These are phyloP conservation scores for Bruchidius siliquastri DNA, from an alignment of 2,888 invertebrate species.

Conservation along the genomic window DNA sequence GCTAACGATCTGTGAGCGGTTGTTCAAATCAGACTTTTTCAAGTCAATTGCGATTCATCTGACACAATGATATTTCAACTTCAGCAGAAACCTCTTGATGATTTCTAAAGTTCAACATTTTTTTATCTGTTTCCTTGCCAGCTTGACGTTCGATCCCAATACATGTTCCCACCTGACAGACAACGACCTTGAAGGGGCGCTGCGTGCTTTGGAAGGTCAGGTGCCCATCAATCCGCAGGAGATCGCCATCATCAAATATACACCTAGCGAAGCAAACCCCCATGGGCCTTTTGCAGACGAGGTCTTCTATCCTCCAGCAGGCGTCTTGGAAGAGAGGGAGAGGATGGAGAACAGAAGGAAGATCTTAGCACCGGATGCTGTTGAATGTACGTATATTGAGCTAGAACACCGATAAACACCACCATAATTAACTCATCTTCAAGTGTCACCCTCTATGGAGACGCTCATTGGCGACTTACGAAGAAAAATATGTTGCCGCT, in stretches of 20 bases:
- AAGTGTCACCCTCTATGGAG: too few relatives aligned
- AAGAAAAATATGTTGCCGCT: too few relatives aligned
- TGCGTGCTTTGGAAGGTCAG: constrained; percentile 51
- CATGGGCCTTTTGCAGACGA: constrained; percentile 73
- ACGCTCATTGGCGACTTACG: too few relatives aligned
- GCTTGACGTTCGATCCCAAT: constrained; percentile 48
- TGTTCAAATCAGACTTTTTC: too few relatives aligned
- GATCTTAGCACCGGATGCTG: constrained; percentile 52
- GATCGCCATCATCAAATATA: constrained; percentile 75
- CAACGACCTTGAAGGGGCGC: constrained; percentile 52
- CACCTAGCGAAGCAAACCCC: constrained; percentile 61
- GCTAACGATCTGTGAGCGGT: too few relatives aligned
- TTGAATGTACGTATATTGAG: constrained; percentile 14
- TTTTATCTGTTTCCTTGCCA: constrained; percentile 24
- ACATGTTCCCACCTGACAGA: constrained; percentile 50
- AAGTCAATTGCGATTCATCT: too few relatives aligned
- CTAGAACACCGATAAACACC: too few relatives aligned
- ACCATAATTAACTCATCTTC: too few relatives aligned
- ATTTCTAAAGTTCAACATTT: too few relatives aligned
- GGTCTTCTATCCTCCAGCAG: constrained; percentile 67
- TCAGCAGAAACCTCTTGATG: too few relatives aligned
- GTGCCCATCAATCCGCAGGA: constrained; percentile 60
- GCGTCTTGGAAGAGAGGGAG: constrained; percentile 37
- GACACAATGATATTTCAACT: too few relatives aligned
- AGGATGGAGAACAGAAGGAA: constrained; percentile 44